Conservation (phyloP, 2,113 vertebrate species). For the Naja naja region DNA sequence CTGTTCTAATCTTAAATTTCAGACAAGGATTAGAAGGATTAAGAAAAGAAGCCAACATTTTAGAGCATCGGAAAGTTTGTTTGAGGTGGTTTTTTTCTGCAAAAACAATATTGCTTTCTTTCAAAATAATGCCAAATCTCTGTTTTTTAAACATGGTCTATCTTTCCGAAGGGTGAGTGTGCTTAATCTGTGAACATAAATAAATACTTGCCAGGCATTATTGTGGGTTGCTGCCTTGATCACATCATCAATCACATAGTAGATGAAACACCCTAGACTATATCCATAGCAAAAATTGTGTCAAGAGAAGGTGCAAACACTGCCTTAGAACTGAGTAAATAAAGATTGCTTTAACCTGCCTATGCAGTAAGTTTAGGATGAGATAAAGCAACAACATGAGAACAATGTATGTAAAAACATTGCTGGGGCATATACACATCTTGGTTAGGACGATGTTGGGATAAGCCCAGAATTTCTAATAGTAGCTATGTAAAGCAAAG, state of each 20-base stretch:
- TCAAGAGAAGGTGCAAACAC: not conserved
- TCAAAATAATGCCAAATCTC: not conserved
- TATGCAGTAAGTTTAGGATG: not conserved
- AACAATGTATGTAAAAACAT: not conserved
- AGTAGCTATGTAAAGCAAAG: conserved; percentile 35
- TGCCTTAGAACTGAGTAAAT: not conserved
- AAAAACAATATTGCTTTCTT: not conserved
- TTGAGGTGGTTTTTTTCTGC: not conserved
- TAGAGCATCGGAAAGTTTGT: not conserved
- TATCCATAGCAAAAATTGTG: not conserved
- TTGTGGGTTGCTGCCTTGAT: not conserved
- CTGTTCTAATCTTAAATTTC: conserved; percentile 25
- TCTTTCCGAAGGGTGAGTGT: not conserved
- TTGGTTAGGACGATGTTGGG: not conserved
- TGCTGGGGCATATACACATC: not conserved
- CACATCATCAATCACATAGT: not conserved
- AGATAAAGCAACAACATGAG: not conserved
- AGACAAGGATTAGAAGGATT: conserved; percentile 3
- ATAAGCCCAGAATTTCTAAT: not conserved
- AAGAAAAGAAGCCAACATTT: not conserved
- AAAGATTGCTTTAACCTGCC: not conserved
- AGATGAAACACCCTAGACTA: not conserved
- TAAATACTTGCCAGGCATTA: not conserved
- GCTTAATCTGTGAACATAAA: not conserved
- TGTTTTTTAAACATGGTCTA: not conserved